These are phyloP conservation scores for Eupithecia centaureata DNA, from an alignment of 2,888 invertebrate species.

Conservation along the genomic window DNA sequence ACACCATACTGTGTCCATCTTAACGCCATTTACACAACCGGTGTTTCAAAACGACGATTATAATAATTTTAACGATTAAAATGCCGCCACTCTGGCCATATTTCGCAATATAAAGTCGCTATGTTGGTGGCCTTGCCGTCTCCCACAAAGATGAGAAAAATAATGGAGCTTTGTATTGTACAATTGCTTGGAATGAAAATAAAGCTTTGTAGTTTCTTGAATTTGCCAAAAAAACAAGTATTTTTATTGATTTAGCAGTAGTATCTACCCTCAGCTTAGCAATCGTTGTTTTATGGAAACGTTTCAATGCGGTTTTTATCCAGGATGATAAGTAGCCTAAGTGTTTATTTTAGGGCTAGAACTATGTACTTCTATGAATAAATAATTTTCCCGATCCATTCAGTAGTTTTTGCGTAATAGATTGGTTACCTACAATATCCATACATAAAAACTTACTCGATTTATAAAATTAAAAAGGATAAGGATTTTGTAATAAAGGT, in stretches of 20 bases:
- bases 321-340: no score
- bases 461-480: no score
- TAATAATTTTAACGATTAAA: slow-evolving; percentile 44
- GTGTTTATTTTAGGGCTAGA: no score
- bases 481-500: not conserved
- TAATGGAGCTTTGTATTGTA: not conserved
- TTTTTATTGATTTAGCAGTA: no score
- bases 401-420: no score
- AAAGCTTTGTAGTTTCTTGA: not conserved
- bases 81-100: slow-evolving; percentile 32
- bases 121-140: slow-evolving; percentile 18
- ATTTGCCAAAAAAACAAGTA: not conserved
- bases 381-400: no score
- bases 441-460: no score
- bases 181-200: not conserved
- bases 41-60: slow-evolving; percentile 42
- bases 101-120: slow-evolving; percentile 43
- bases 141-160: slow-evolving; percentile 3
- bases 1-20: not conserved
- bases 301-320: no score
- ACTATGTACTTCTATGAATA: no score
- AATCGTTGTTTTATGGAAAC: no score
- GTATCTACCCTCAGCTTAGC: no score
- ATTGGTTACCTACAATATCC: no score
- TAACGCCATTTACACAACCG: slow-evolving; percentile 24